A percentile compares a stretch with the other conserved stretches of the same genome.
phyloP scores from a whole-genome alignment of 2,113 vertebrate species.

The Cepphus grylle region DNA sequence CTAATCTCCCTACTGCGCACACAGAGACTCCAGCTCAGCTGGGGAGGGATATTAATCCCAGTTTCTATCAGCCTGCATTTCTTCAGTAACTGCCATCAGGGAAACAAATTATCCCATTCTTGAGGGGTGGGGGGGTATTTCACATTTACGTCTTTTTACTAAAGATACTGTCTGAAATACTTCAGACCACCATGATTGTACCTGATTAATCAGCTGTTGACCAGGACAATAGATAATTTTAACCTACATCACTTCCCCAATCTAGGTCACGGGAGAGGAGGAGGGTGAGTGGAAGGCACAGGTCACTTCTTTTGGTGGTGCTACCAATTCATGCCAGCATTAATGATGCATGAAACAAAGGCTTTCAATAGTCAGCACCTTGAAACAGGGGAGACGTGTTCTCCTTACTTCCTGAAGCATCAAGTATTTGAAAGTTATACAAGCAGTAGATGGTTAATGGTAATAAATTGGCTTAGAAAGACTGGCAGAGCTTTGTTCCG shows the following conservation, averaged over 20 bases:
- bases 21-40: not conserved
- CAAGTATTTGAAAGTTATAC: not conserved
- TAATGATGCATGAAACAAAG: not conserved
- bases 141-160: not conserved
- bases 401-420: not conserved
- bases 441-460: not conserved
- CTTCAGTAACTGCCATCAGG: not conserved
- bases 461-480: not conserved
- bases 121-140: not conserved
- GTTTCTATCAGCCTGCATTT: not conserved
- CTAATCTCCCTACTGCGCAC: not conserved
- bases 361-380: not conserved
- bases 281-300: not conserved
- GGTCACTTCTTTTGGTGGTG: not conserved
- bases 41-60: not conserved
- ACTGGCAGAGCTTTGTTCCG: not conserved
- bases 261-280: not conserved
- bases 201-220: not conserved
- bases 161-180: not conserved
- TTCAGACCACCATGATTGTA: not conserved
- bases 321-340: not conserved
- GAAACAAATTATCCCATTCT: not conserved
- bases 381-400: not conserved
- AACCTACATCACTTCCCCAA: not conserved
- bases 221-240: not conserved